Percentiles rank a stretch among this genome's conserved stretches.
Evolutionary conservation across 2,888 invertebrate species (phyloP).

Genomic region (Brassicogethes aeneus): DNA sequence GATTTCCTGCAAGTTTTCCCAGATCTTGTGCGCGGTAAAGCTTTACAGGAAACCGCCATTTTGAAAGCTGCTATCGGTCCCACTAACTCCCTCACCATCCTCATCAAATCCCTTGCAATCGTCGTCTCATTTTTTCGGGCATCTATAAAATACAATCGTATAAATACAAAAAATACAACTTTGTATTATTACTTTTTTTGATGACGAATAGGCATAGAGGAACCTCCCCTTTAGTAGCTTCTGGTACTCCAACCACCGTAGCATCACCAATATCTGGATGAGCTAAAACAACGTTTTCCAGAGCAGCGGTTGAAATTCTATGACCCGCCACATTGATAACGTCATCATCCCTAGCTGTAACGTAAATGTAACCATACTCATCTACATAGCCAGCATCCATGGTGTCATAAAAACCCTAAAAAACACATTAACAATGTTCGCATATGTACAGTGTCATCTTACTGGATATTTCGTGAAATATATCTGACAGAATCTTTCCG

Average conservation of each 20-base stretch:
- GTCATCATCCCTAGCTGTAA: constrained; percentile 88
- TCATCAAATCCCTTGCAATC: constrained; percentile 48
- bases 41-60: constrained; percentile 67
- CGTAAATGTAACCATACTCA: constrained; percentile 74
- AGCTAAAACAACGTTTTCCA: constrained; percentile 85
- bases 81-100: constrained; percentile 54
- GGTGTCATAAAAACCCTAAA: constrained; percentile 82
- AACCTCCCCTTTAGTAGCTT: constrained; percentile 81
- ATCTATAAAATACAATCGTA: constrained; percentile 32
- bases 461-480: constrained; percentile 82
- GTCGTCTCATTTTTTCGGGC: constrained; percentile 43
- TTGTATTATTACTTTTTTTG: constrained; percentile 45
- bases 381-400: constrained; percentile 91
- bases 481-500: constrained; percentile 67
- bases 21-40: constrained; percentile 80
- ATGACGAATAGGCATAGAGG: constrained; percentile 82
- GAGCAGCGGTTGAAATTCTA: constrained; percentile 76
- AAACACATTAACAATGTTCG: constrained; percentile 3
- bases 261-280: constrained; percentile 81
- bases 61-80: constrained; percentile 88
- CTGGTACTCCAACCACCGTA: constrained; percentile 84
- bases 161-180: neutral
- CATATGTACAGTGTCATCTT: constrained; percentile 34
- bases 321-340: constrained; percentile 95
- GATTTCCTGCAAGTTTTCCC: constrained; percentile 73